phyloP scores from a whole-genome alignment of 2,888 invertebrate genomes.

The Marasmarcha lunaedactyla region DNA sequence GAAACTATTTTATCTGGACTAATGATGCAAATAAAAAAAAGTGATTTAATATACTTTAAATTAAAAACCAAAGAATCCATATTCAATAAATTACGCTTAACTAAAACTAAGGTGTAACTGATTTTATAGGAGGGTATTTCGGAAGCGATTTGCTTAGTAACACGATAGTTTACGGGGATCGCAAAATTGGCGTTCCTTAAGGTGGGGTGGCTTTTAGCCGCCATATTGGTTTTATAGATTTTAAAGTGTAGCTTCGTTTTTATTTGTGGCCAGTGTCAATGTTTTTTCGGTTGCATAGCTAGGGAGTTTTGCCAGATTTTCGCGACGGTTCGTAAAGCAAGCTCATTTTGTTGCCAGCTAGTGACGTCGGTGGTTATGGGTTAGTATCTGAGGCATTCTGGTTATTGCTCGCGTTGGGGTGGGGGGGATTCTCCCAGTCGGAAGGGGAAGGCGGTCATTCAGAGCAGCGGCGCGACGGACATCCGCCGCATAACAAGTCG shows the following conservation, averaged over 20 bases:
- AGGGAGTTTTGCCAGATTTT: too few species aligned
- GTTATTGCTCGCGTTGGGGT: slow-evolving; percentile 42
- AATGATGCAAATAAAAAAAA: too few species aligned
- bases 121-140: slow-evolving; percentile 28
- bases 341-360: slow-evolving; percentile 36
- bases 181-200: slow-evolving; percentile 8
- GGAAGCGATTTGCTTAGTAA: slow-evolving; percentile 43
- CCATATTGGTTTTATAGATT: slow-evolving; percentile 20
- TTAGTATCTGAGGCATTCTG: slow-evolving; percentile 65
- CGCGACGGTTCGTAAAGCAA: slow-evolving; percentile 8
- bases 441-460: slow-evolving; percentile 68
- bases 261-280: too few species aligned
- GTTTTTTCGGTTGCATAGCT: too few species aligned
- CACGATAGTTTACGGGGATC: slow-evolving; percentile 28
- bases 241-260: too few species aligned
- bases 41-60: too few species aligned
- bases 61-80: too few species aligned
- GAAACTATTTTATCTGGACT: too few species aligned
- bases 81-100: too few species aligned
- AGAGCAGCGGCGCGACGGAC: slow-evolving; percentile 70
- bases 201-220: slow-evolving; percentile 29
- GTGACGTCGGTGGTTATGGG: slow-evolving; percentile 49
- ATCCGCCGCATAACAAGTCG: slow-evolving; percentile 71
- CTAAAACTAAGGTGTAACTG: slow-evolving; percentile 27
- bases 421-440: slow-evolving; percentile 27